Percentiles rank a stretch among this genome's conserved stretches.
Conservation (phyloP, 2,113 vertebrate genomes). For the Menura novaehollandiae region DNA sequence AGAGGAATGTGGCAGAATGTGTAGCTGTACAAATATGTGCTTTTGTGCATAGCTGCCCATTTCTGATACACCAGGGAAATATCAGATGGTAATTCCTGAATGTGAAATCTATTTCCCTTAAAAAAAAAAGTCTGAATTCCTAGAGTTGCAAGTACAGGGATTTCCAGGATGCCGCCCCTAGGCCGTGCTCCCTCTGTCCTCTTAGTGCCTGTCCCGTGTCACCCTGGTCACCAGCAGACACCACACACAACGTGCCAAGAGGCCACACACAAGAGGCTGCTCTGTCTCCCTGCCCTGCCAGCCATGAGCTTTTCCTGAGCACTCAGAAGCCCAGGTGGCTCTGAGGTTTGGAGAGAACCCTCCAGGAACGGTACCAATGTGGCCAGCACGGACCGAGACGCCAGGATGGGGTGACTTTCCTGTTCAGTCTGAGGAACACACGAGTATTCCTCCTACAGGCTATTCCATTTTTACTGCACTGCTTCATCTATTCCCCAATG, state of each 20-base stretch:
- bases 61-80: not conserved
- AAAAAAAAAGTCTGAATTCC: not conserved
- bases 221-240: not conserved
- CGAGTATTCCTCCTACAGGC: accelerated
- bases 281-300: not conserved
- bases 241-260: not conserved
- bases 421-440: not conserved
- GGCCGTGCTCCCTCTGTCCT: not conserved
- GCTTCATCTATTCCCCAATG: not conserved
- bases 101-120: not conserved
- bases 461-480: not conserved
- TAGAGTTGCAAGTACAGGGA: not conserved
- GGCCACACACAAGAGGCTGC: not conserved
- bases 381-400: not conserved
- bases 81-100: not conserved
- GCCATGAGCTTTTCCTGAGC: not conserved
- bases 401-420: not conserved
- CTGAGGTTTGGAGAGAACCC: not conserved
- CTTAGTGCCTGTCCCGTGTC: not conserved
- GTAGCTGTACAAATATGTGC: not conserved
- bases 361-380: accelerated
- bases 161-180: not conserved
- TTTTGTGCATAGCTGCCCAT: not conserved
- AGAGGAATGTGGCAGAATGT: not conserved
- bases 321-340: not conserved